Evolutionary conservation across 1,140 invertebrate species (phyloP), one percentile per base, ranked within the genome.

Genomic region (Bombus impatiens): DNA sequence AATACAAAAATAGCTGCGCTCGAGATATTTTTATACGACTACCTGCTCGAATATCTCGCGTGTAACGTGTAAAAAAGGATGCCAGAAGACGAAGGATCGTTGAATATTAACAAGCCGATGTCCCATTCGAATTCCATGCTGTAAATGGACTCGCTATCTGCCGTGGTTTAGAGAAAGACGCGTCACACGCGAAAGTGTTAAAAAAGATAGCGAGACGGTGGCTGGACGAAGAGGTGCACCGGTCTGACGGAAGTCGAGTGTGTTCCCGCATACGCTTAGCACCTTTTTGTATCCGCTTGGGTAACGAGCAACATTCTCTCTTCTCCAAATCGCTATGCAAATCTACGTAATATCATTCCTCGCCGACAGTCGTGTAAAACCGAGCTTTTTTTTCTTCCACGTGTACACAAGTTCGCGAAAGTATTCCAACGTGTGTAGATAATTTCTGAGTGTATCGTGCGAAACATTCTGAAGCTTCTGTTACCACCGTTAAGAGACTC

Each of bases 201-300:
- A 77, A 37, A 57, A 77, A 77, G 53, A 37, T 42, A 74, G 42
- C 28, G 70, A 71, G 25, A 71, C 44, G 42, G 1, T 32, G n/a
- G 42, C 70, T 72, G 40, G 37, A 76, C 75, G 75, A 57, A 35
- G 53, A 62, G 57, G 76, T 78, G 57, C 76, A 62, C 37, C 8
- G 28, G 28, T 70, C 88, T 92, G 91, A 89, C 90, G 91, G 91
- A 92, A 92, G 91, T 87, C 62, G 68, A 88, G 70, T 86, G 89
- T 88, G 91, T 92, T 92, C 74, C 78, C 90, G 93, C 92, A 94
- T 93, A 94, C 91, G 82, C 89, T 94, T 93, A 93, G 92, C 93
- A 94, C 93, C 93, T 93, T 94, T 93, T 91, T 92, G 92, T 91
- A 94, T 94, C 93, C 93, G 93, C 93, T 94, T 93, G 90, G 87